Conservation (phyloP, 2,113 vertebrate species). For the Pollachius pollachius region DNA sequence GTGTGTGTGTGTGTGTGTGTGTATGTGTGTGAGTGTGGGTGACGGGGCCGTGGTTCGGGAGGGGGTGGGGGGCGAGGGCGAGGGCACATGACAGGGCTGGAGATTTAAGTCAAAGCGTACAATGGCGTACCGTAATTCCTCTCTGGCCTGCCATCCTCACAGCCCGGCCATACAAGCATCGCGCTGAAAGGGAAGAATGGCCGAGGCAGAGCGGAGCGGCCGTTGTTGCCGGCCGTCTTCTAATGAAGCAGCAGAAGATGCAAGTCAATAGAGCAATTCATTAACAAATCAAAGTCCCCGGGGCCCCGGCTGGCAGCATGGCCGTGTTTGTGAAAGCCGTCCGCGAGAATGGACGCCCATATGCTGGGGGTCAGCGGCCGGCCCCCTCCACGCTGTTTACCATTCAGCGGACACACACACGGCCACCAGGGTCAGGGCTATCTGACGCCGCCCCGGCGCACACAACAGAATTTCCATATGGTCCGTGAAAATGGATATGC, state of each 20-base stretch:
- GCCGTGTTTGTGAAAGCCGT: slow-evolving; percentile 85
- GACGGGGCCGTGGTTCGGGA: slow-evolving; percentile 10
- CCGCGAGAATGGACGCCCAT: slow-evolving; percentile 91
- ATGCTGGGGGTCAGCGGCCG: slow-evolving; percentile 93
- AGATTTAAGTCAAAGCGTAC: slow-evolving; percentile 84
- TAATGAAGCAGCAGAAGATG: slow-evolving; percentile 95
- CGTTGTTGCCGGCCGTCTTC: slow-evolving; percentile 85
- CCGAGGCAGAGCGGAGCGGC: slow-evolving; percentile 68
- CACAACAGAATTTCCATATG: slow-evolving; percentile 99
- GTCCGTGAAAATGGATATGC: slow-evolving; percentile 92
- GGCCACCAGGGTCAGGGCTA: slow-evolving; percentile 91
- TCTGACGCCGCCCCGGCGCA: slow-evolving; percentile 87
- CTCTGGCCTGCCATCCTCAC: slow-evolving; percentile 19
- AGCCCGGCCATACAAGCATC: slow-evolving; percentile 49
- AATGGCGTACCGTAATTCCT: slow-evolving; percentile 81
- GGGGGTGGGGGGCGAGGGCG: slow-evolving; percentile 33
- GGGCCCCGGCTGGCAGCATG: slow-evolving; percentile 80
- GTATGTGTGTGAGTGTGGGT: too few species aligned
- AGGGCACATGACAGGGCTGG: slow-evolving; percentile 82
- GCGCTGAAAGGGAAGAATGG: slow-evolving; percentile 51
- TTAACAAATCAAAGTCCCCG: slow-evolving; percentile 99
- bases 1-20: too few species aligned
- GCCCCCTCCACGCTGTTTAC: slow-evolving; percentile 86
- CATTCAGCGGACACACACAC: slow-evolving; percentile 89
- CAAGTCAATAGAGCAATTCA: slow-evolving; percentile 99